These are phyloP conservation scores for Diploptera punctata DNA, from an alignment of 2,888 invertebrate genomes.

Conservation along the genomic window DNA sequence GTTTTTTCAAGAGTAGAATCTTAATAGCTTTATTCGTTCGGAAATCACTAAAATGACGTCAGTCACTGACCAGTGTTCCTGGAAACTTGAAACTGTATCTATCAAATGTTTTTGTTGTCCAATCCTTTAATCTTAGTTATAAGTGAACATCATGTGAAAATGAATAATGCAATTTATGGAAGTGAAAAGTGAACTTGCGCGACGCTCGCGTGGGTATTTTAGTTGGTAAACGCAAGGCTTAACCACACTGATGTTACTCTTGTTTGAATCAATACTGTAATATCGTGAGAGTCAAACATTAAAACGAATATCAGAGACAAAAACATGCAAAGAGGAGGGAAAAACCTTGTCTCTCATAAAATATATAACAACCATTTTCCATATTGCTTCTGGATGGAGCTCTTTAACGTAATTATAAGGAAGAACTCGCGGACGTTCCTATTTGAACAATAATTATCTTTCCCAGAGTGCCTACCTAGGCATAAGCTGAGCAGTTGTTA, in stretches of 20 bases:
- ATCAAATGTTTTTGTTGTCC: no score
- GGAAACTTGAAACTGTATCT: no score
- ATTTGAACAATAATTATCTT: constrained; percentile 15
- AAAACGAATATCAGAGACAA: not conserved
- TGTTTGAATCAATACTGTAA: not conserved
- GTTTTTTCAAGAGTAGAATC: no score
- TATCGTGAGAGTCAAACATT: not conserved
- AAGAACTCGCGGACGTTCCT: not conserved
- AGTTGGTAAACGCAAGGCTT: no score
- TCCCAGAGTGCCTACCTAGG: not conserved
- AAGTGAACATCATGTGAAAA: no score
- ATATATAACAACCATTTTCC: not conserved
- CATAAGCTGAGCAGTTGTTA: not conserved
- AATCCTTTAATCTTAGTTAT: no score
- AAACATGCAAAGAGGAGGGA: not conserved
- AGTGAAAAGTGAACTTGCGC: no score
- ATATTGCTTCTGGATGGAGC: not conserved
- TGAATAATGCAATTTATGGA: no score
- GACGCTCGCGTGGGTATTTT: no score
- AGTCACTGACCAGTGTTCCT: no score
- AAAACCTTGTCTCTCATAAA: constrained; percentile 14
- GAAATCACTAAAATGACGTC: no score
- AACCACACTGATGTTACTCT: constrained; percentile 9
- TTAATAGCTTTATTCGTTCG: no score
- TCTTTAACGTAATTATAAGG: constrained; percentile 23